These are phyloP conservation scores for Sporophila hypoxantha DNA, from an alignment of 2,113 vertebrate genomes.

Conservation along the genomic window DNA sequence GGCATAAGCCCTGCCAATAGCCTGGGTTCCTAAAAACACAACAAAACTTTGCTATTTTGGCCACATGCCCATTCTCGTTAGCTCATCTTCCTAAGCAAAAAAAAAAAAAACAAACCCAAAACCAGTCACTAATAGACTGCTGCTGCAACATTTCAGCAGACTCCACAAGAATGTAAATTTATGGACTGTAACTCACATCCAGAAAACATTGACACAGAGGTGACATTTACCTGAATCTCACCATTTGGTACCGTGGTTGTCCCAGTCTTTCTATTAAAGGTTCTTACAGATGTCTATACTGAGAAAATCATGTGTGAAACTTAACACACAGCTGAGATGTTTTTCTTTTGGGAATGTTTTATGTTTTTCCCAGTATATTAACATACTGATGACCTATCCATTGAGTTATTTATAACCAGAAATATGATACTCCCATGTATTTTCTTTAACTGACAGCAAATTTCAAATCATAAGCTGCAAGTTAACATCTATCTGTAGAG, in stretches of 20 bases:
- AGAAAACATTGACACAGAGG: not conserved
- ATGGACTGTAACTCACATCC: not conserved
- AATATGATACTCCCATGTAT: not conserved
- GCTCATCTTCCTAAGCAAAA: not conserved
- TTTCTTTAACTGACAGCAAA: not conserved
- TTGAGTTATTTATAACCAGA: not conserved
- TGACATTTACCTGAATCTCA: not conserved
- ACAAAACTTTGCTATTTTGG: not conserved
- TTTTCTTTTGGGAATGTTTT: not conserved
- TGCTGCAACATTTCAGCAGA: not conserved
- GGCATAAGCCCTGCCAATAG: not conserved
- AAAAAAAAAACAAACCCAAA: not conserved
- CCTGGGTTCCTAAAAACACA: not conserved
- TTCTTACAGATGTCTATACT: not conserved
- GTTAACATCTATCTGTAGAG: not conserved
- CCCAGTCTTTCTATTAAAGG: not conserved
- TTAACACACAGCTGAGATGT: not conserved
- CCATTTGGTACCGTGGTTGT: not conserved
- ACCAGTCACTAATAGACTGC: not conserved
- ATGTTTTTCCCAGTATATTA: not conserved
- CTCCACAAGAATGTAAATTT: not conserved
- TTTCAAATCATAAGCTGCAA: not conserved
- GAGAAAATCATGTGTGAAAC: not conserved
- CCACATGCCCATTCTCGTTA: not conserved
- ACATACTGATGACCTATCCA: not conserved